Conservation (phyloP, 1,140 invertebrate genomes). For the Halictus rubicundus region DNA sequence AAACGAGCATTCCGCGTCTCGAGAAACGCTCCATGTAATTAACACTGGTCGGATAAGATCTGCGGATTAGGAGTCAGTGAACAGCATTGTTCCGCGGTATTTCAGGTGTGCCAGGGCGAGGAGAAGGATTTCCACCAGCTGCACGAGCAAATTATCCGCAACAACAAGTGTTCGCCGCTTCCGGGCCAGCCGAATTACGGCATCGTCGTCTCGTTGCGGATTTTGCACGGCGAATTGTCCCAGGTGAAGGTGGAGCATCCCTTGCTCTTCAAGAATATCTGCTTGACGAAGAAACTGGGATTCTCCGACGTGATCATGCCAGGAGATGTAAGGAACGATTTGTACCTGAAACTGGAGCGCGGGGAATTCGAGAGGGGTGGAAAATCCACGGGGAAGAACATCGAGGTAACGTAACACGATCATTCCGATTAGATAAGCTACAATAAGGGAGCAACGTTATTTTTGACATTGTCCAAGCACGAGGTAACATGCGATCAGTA, state of each 20-base stretch:
- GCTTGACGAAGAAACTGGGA: conserved; percentile 92
- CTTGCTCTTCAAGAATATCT: conserved; percentile 90
- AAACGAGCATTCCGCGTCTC: neutral
- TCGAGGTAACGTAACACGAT: conserved; percentile 82
- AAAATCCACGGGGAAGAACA: conserved; percentile 97
- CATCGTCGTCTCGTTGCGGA: conserved; percentile 86
- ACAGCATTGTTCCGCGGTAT: conserved; percentile 12
- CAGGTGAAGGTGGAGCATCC: conserved; percentile 89
- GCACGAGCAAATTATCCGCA: conserved; percentile 93
- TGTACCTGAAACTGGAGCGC: conserved; percentile 93
- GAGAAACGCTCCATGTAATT: neutral
- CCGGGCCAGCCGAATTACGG: conserved; percentile 85
- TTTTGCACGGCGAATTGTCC: conserved; percentile 88
- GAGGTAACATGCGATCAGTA: no score
- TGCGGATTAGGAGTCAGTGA: neutral
- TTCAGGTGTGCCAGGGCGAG: conserved; percentile 90
- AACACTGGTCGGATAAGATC: neutral
- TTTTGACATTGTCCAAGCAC: no score
- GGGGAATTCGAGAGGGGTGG: conserved; percentile 96
- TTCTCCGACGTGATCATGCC: conserved; percentile 98
- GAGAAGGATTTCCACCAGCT: conserved; percentile 95
- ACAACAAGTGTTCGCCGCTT: conserved; percentile 90
- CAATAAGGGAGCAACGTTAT: no score
- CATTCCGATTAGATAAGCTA: no score
- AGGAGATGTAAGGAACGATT: conserved; percentile 95